Base-by-base conservation (phyloP, 2,797 vertebrate genomes). In the Chelmon rostratus region DNA sequence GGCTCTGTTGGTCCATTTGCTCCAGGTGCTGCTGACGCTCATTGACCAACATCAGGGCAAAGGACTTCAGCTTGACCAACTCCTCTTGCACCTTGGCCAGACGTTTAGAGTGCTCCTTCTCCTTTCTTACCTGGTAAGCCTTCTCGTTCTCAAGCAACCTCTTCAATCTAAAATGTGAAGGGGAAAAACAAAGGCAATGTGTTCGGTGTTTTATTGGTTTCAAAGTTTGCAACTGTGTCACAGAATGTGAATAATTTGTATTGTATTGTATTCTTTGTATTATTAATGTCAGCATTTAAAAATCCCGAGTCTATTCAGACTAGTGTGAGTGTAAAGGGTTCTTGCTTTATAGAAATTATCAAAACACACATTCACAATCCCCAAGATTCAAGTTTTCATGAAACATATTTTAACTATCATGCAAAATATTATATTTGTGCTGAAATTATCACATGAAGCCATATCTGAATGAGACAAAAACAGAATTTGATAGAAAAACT, bases 41-140 rank as follows among this genome's bases (percentile, higher is more conserved):
- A 93, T 98, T 98, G 83, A 99, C 98, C 92, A 99, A 95, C 97
- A 99, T 98, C 87, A 99, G 95, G 81, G 98, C 96, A 88, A 99
- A 99, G 28, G 98, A 98, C 88, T 99, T 99, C 25, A 99, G 94
- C 78, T 99, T 99, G 57, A 98, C 96, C 73, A 99, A 94, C 88
- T 99, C 98, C 76, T 97, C 98, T 78, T 95, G 95, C 63, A 98
- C 92, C 88, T 98, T 99, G 88, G 85, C 93, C 87, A 99, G 94
- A 52, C 96, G 94, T 88, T 96, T 98, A 13, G 94, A 95, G 74
- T 99, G 96, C 77, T 99, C 98, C 87, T 96, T 99, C 84, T 99
- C 98, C 80, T 98, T 99, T 37, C 95, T 96, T 4, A 94, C 93
- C 92, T 99, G 98, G 87, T 98, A 99, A 77, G 96, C 93, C 90